Conservation (phyloP, 1,140 invertebrate species). For the Sycophaga agraensis region DNA sequence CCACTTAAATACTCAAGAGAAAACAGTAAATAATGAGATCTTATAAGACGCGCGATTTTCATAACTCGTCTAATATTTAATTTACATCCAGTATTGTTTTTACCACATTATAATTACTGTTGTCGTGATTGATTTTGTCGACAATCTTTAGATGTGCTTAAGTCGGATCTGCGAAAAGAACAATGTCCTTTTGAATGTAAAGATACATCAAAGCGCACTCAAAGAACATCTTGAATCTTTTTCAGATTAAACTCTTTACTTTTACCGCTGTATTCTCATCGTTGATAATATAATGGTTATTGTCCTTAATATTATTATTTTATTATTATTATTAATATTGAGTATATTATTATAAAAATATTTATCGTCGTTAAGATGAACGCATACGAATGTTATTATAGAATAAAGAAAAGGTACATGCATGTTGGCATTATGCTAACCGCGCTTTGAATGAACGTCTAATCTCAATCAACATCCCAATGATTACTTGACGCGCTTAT, state of each 20-base stretch:
- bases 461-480: constrained; percentile 16
- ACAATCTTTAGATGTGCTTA: constrained; percentile 6
- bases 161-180: constrained; percentile 1
- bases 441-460: constrained; percentile 18
- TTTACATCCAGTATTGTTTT: constrained; percentile 50
- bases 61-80: constrained; percentile 41
- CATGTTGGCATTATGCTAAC: constrained; percentile 8
- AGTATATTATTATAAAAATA: constrained; percentile 29
- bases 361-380: constrained; percentile 28
- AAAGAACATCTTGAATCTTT: constrained; percentile 1
- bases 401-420: constrained; percentile 21
- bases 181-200: constrained; percentile 3
- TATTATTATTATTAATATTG: constrained; percentile 23
- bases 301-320: constrained; percentile 15
- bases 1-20: constrained; percentile 35
- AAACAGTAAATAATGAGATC: constrained; percentile 19
- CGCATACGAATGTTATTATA: constrained; percentile 29
- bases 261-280: constrained; percentile 28
- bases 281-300: constrained; percentile 29
- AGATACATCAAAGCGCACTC: not conserved
- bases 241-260: constrained; percentile 25
- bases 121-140: constrained; percentile 26
- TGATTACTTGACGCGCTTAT: constrained; percentile 23
- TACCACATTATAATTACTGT: constrained; percentile 31
- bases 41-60: constrained; percentile 20